phyloP scores from a whole-genome alignment of 1,140 invertebrate genomes.

The Bombus terrestris region DNA sequence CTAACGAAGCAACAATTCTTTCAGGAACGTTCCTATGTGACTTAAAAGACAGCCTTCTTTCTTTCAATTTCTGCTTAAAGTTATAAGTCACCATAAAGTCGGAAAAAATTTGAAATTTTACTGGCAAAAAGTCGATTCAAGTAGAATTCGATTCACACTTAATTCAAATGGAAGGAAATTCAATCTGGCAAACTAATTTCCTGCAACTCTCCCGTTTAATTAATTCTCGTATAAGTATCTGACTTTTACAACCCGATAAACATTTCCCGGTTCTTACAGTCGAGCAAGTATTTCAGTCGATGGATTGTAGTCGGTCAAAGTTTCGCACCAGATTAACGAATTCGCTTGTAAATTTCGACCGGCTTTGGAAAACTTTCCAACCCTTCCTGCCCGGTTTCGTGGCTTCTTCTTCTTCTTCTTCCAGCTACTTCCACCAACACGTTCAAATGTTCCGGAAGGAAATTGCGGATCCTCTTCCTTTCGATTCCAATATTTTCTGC shows the following conservation, averaged over 20 bases:
- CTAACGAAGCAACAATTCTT: no score
- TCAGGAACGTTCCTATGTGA: no score
- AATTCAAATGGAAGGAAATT: no score
- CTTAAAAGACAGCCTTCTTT: neutral
- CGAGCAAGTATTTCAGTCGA: conserved; percentile 4
- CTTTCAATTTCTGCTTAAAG: neutral
- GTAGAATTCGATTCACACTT: no score
- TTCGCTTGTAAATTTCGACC: conserved; percentile 45
- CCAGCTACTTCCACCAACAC: neutral
- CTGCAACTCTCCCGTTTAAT: neutral
- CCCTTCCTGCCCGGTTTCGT: neutral
- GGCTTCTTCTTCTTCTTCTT: neutral
- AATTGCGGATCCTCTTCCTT: conserved; percentile 19
- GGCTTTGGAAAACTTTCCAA: conserved; percentile 13
- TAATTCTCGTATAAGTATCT: neutral
- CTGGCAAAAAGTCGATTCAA: no score
- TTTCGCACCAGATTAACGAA: conserved; percentile 31
- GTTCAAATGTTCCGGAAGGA: conserved; percentile 28
- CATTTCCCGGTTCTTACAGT: neutral
- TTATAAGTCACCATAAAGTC: no score
- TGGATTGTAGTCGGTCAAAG: conserved; percentile 10
- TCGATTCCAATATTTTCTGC: conserved; percentile 17
- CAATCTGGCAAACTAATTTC: neutral
- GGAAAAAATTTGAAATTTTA: no score
- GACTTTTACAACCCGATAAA: neutral